These are phyloP conservation scores for Engystomops pustulosus DNA, from an alignment of 2,113 vertebrate genomes.

Conservation along the genomic window DNA sequence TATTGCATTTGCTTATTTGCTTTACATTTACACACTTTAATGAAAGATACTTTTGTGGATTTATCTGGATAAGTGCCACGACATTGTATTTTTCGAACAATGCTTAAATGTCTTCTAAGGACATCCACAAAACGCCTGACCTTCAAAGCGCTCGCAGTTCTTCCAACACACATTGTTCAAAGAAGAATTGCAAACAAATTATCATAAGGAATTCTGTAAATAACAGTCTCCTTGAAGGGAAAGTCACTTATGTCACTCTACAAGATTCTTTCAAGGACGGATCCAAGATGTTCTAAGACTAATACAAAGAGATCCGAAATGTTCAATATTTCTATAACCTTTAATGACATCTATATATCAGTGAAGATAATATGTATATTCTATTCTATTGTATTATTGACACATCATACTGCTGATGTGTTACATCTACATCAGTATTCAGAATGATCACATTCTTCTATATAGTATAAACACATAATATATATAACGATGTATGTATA, in stretches of 20 bases:
- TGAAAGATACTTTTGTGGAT: neutral
- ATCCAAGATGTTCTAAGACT: neutral
- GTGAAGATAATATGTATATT: no score
- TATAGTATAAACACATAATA: no score
- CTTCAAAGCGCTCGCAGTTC: constrained; percentile 3
- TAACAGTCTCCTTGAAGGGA: neutral
- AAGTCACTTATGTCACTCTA: constrained; percentile 14
- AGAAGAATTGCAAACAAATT: constrained; percentile 29
- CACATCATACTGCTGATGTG: no score
- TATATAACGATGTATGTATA: no score
- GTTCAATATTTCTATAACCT: neutral
- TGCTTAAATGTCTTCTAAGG: neutral
- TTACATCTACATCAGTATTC: no score
- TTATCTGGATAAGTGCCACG: neutral
- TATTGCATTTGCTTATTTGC: neutral
- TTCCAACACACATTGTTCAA: neutral
- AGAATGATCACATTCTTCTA: no score
- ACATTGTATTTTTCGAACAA: neutral
- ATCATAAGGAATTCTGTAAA: constrained; percentile 38
- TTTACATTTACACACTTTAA: neutral
- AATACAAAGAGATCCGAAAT: neutral
- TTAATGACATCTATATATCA: neutral
- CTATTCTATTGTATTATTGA: no score
- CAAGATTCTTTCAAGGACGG: constrained; percentile 23
- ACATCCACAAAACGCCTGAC: neutral